Percentiles rank a stretch among this genome's conserved stretches.
These are phyloP conservation scores for Epirrhoe alternata DNA, from an alignment of 2,888 invertebrate species.

Conservation along the genomic window DNA sequence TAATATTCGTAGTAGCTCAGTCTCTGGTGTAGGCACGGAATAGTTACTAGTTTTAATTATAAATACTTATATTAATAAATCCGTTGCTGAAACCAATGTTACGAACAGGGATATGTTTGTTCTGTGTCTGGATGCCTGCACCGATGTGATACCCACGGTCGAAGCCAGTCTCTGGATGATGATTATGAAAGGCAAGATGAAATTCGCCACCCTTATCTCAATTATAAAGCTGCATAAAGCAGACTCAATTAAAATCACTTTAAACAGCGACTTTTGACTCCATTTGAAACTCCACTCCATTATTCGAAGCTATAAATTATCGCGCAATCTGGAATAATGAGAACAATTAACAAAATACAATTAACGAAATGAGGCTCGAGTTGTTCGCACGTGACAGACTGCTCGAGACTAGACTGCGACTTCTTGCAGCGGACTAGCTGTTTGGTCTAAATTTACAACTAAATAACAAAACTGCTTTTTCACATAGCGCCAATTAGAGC, in stretches of 20 bases:
- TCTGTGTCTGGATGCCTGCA: too few relatives aligned
- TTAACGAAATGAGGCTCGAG: conserved; percentile 32
- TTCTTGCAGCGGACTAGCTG: not conserved
- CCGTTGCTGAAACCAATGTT: too few relatives aligned
- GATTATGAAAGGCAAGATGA: not conserved
- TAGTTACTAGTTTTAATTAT: too few relatives aligned
- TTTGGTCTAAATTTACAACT: too few relatives aligned
- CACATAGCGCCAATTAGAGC: too few relatives aligned
- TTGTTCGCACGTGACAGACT: conserved; percentile 30
- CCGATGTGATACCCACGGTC: too few relatives aligned
- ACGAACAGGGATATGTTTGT: too few relatives aligned
- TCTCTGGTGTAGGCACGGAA: too few relatives aligned
- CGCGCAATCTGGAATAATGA: conserved; percentile 31
- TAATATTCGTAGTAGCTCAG: too few relatives aligned
- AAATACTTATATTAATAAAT: too few relatives aligned
- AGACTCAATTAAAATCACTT: conserved; percentile 2
- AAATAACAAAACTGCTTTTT: too few relatives aligned
- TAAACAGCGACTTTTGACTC: conserved; percentile 11
- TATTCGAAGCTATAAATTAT: conserved; percentile 22
- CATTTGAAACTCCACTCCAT: conserved; percentile 13
- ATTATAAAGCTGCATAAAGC: conserved; percentile 1
- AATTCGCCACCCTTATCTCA: not conserved
- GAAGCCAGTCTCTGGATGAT: too few relatives aligned
- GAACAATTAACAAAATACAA: conserved; percentile 38
- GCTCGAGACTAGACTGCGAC: conserved; percentile 12